Conservation (phyloP, 2,888 invertebrate species). For the Spilarctia lutea region DNA sequence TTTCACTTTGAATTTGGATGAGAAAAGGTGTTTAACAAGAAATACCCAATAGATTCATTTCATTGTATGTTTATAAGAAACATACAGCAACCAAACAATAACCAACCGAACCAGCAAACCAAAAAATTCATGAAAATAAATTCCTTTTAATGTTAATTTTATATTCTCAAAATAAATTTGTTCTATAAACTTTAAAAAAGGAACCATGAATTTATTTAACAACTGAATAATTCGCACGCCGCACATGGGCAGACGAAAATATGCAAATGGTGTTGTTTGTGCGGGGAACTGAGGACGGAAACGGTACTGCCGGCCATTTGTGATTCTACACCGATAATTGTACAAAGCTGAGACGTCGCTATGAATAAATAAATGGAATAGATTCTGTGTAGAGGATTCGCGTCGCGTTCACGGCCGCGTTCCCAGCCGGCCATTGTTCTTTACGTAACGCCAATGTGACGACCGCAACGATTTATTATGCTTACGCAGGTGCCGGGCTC, state of each 20-base stretch:
- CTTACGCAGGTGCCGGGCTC: slow-evolving; percentile 69
- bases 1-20: not conserved
- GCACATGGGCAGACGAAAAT: slow-evolving; percentile 65
- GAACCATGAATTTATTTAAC: slow-evolving; percentile 24
- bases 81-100: too few species aligned
- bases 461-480: slow-evolving; percentile 65
- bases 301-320: slow-evolving; percentile 75
- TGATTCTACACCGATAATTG: slow-evolving; percentile 74
- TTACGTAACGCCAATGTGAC: slow-evolving; percentile 78
- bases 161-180: slow-evolving; percentile 14
- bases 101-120: not conserved
- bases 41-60: not conserved
- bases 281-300: slow-evolving; percentile 68
- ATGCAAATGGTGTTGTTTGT: slow-evolving; percentile 75
- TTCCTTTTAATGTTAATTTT: slow-evolving; percentile 10
- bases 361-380: slow-evolving; percentile 73
- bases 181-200: slow-evolving; percentile 20
- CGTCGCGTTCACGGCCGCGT: slow-evolving; percentile 79
- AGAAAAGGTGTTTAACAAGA: slow-evolving; percentile 4
- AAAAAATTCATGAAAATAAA: slow-evolving; percentile 13
- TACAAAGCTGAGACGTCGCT: slow-evolving; percentile 72
- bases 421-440: slow-evolving; percentile 82
- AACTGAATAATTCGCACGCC: slow-evolving; percentile 54
- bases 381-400: slow-evolving; percentile 63
- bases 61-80: not conserved